These are phyloP conservation scores for Drosophila sechellia DNA, from an alignment of 1,140 invertebrate species.

Conservation along the genomic window DNA sequence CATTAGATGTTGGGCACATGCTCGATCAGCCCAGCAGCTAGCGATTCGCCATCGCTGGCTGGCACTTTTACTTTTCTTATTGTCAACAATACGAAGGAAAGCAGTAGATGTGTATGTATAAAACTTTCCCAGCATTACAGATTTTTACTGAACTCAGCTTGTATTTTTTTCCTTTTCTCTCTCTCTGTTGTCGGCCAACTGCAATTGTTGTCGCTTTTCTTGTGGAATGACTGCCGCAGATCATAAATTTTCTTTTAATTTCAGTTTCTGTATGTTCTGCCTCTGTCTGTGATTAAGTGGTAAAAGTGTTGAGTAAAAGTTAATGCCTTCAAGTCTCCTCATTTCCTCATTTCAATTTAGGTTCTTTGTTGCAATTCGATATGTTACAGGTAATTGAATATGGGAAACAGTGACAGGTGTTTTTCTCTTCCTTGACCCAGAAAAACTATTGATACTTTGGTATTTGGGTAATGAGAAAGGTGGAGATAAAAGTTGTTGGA, in stretches of 20 bases:
- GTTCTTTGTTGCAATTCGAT: conserved; percentile 5
- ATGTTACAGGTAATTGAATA: conserved; percentile 9
- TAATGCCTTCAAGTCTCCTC: not conserved
- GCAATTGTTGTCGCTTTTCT: conserved; percentile 48
- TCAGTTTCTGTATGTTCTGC: conserved; percentile 47
- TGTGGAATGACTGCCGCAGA: conserved; percentile 39
- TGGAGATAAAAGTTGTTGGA: no score
- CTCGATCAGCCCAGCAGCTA: conserved; percentile 46
- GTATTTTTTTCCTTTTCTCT: not conserved
- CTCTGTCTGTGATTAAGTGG: conserved; percentile 13
- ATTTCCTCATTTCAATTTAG: not conserved
- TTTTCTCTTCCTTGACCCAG: not conserved
- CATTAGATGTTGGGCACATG: conserved; percentile 32
- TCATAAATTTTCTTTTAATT: conserved; percentile 77
- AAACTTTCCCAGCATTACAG: conserved; percentile 71
- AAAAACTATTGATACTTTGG: not conserved
- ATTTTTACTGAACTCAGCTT: conserved; percentile 5
- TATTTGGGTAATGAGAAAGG: not conserved
- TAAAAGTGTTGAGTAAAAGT: conserved; percentile 30
- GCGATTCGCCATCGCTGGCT: conserved; percentile 20
- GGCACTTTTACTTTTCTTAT: conserved; percentile 76
- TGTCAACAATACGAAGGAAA: conserved; percentile 63
- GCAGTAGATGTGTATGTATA: conserved; percentile 29
- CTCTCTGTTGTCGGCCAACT: conserved; percentile 1
- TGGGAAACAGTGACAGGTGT: conserved; percentile 5